Evolutionary conservation across 2,888 invertebrate species (phyloP).

Genomic region (Drosophila antonietae): DNA sequence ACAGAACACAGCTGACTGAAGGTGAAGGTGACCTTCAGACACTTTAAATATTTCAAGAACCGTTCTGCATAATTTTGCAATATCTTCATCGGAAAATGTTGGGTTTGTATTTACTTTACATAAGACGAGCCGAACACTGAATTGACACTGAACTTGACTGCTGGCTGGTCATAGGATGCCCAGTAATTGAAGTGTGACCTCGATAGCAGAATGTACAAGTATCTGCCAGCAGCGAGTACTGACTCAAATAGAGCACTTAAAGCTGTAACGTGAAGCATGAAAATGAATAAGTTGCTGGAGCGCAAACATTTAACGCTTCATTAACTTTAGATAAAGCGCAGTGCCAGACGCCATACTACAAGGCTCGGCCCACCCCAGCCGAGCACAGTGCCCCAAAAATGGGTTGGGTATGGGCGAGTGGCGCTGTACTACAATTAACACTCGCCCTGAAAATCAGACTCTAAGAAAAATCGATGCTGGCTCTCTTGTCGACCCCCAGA

Average conservation of each 20-base stretch:
- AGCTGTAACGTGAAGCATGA: conserved; percentile 74
- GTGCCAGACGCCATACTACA: conserved; percentile 39
- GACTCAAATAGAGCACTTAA: conserved; percentile 75
- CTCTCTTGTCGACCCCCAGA: conserved; percentile 7
- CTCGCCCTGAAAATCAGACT: conserved; percentile 17
- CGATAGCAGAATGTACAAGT: conserved; percentile 32
- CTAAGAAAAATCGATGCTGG: conserved; percentile 66
- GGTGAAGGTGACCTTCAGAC: conserved; percentile 52
- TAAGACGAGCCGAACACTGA: conserved; percentile 30
- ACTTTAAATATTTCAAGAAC: conserved; percentile 35
- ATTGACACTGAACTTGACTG: conserved; percentile 66
- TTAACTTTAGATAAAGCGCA: conserved; percentile 76
- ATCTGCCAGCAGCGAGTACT: conserved; percentile 17
- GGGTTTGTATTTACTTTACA: conserved; percentile 47
- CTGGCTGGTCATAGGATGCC: conserved; percentile 20
- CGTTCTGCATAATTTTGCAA: conserved; percentile 47
- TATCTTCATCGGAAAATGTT: conserved; percentile 28
- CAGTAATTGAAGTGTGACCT: conserved; percentile 66
- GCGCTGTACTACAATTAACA: conserved; percentile 54
- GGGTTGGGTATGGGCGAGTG: not conserved
- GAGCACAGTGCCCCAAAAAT: conserved; percentile 6
- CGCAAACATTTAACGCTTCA: conserved; percentile 81
- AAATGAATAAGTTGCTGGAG: conserved; percentile 78
- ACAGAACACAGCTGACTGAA: not conserved
- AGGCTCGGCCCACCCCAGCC: conserved; percentile 1